phyloP scores from a whole-genome alignment of 2,888 invertebrate species.

The Hermaeophaga mercurialis region DNA sequence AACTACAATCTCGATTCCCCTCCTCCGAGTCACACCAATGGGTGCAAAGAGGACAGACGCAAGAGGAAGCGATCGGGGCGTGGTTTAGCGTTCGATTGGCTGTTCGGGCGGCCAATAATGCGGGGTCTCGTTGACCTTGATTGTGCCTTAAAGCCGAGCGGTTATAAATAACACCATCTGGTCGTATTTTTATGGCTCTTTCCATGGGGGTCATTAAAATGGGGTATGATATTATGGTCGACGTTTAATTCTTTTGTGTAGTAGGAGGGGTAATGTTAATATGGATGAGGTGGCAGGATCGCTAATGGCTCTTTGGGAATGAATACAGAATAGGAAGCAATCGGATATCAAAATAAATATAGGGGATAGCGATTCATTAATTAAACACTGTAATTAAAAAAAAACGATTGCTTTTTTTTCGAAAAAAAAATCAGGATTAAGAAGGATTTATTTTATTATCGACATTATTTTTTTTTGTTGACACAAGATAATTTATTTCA shows the following conservation, averaged over 20 bases:
- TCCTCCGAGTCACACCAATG: conserved; percentile 7
- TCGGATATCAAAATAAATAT: too few relatives aligned
- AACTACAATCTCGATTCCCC: conserved; percentile 4
- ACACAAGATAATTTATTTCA: too few relatives aligned
- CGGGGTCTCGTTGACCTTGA: conserved; percentile 33
- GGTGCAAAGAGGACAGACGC: conserved; percentile 19
- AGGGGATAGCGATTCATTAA: too few relatives aligned
- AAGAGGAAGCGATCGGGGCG: conserved; percentile 31
- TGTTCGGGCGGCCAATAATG: conserved; percentile 25
- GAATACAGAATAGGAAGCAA: too few relatives aligned
- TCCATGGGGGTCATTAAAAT: conserved; percentile 37
- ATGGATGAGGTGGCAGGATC: conserved; percentile 13
- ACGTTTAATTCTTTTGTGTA: conserved; percentile 21
- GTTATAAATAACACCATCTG: conserved; percentile 37
- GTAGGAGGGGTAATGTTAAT: conserved; percentile 15
- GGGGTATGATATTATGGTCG: conserved; percentile 33
- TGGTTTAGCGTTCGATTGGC: conserved; percentile 33
- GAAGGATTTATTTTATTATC: too few relatives aligned
- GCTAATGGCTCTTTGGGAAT: not conserved
- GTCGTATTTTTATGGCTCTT: conserved; percentile 38
- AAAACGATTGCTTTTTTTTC: too few relatives aligned
- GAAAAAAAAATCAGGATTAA: too few relatives aligned
- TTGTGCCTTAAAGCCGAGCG: conserved; percentile 31
- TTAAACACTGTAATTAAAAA: too few relatives aligned
- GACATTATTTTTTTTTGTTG: too few relatives aligned